Conservation (phyloP, 2,888 invertebrate species). For the Apodemia zela region DNA sequence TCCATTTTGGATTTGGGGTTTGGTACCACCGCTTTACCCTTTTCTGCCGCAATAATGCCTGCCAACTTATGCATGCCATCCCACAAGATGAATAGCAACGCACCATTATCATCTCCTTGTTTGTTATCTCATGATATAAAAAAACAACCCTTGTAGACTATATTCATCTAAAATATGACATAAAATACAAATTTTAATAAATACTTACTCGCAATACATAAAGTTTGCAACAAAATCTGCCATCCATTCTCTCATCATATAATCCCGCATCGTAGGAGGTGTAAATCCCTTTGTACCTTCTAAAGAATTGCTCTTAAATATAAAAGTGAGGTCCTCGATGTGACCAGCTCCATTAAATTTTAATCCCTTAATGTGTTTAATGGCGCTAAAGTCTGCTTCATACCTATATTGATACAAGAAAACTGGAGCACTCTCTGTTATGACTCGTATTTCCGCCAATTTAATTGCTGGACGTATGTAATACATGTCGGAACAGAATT, state of each 20-base stretch:
- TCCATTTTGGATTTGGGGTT: no score
- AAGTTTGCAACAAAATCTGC: conserved; percentile 50
- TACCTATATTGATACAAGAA: conserved; percentile 79
- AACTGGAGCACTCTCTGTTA: conserved; percentile 54
- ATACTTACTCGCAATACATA: conserved; percentile 52
- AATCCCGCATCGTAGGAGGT: conserved; percentile 36
- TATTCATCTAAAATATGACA: not conserved
- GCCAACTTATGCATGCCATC: no score
- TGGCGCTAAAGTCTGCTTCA: conserved; percentile 63
- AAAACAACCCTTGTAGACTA: no score
- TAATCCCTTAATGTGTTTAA: conserved; percentile 55
- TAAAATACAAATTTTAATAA: not conserved
- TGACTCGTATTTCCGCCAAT: conserved; percentile 41
- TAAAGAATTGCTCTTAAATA: conserved; percentile 62
- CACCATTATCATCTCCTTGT: no score
- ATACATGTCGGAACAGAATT: conserved; percentile 49
- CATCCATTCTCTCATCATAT: conserved; percentile 51
- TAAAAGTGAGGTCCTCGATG: conserved; percentile 79
- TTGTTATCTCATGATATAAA: no score
- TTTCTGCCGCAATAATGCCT: no score
- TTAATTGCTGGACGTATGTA: conserved; percentile 58
- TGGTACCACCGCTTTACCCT: no score
- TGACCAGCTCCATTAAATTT: conserved; percentile 77
- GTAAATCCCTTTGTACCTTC: conserved; percentile 33
- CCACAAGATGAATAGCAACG: no score